Conservation (phyloP, 2,888 invertebrate genomes). For the Amaurobius ferox region DNA sequence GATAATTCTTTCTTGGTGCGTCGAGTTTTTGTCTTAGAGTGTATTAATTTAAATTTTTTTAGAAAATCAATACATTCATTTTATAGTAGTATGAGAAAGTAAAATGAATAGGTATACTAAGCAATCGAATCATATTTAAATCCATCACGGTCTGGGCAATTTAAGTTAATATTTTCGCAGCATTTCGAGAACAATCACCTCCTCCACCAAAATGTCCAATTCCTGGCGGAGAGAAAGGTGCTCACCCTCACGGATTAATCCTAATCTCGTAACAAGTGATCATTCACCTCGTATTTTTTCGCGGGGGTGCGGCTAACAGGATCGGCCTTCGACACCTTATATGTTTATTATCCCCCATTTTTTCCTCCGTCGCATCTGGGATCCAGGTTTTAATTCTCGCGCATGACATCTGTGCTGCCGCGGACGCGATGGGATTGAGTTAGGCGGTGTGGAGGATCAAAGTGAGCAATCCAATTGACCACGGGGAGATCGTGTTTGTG, state of each 20-base stretch:
- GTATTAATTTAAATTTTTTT: no score
- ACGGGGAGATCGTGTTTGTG: slow-evolving; percentile 1
- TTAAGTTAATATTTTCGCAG: no score
- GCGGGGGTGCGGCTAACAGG: background rate
- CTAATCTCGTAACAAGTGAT: slow-evolving; percentile 13
- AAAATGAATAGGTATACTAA: no score
- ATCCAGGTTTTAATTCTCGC: slow-evolving; percentile 3
- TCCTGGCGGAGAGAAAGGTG: no score
- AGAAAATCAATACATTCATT: no score
- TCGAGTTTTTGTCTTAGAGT: no score
- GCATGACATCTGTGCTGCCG: background rate
- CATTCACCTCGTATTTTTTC: background rate
- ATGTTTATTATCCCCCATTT: slow-evolving; percentile 3
- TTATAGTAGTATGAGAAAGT: no score
- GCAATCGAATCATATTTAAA: no score
- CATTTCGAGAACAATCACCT: no score
- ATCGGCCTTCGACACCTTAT: background rate
- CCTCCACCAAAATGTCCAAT: no score
- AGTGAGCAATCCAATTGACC: slow-evolving; percentile 71
- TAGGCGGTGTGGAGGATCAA: slow-evolving; percentile 17
- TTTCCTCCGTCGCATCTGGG: background rate
- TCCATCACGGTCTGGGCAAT: no score
- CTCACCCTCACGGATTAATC: background rate
- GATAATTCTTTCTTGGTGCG: no score
- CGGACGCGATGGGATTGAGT: background rate